Percentiles rank a stretch among this genome's conserved stretches.
phyloP scores from a whole-genome alignment of 2,888 invertebrate genomes.

The Drosophila anceps region DNA sequence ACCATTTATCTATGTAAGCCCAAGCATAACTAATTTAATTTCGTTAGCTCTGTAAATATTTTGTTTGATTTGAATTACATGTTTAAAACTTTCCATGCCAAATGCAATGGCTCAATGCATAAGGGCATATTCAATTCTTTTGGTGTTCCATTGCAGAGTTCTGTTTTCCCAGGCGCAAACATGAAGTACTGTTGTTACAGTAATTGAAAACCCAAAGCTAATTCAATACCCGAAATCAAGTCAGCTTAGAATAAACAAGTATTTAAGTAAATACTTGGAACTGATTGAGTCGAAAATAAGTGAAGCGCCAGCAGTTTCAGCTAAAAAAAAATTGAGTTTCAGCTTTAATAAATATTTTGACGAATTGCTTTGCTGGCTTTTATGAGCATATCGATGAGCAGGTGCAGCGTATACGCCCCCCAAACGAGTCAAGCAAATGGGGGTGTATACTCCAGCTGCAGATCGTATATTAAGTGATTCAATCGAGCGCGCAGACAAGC shows the following conservation, averaged over 20 bases:
- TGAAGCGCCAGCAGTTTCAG: slow-evolving; percentile 44
- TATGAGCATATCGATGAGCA: slow-evolving; percentile 35
- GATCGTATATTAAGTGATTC: slow-evolving; percentile 47
- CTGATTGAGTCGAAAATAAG: slow-evolving; percentile 25
- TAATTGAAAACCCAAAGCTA: slow-evolving; percentile 31
- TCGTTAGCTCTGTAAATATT: background rate
- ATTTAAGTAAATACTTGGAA: slow-evolving; percentile 39
- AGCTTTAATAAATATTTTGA: slow-evolving; percentile 21
- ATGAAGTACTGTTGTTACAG: slow-evolving; percentile 35
- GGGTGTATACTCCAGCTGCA: slow-evolving; percentile 35
- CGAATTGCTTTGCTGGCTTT: slow-evolving; percentile 3
- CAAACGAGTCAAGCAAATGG: background rate
- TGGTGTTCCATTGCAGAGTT: background rate
- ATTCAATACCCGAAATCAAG: slow-evolving; percentile 1
- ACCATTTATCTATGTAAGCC: background rate
- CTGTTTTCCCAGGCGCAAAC: slow-evolving; percentile 50
- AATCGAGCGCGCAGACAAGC: slow-evolving; percentile 47
- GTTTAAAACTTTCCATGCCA: background rate
- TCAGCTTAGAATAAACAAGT: slow-evolving; percentile 24
- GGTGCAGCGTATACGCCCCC: slow-evolving; percentile 51
- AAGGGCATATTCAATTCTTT: background rate
- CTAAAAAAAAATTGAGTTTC: slow-evolving; percentile 18
- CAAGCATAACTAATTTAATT: background rate
- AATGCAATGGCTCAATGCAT: background rate
- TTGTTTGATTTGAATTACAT: background rate